Base-by-base conservation (phyloP, 2,113 vertebrate species). In the Leucopternis melanops region DNA sequence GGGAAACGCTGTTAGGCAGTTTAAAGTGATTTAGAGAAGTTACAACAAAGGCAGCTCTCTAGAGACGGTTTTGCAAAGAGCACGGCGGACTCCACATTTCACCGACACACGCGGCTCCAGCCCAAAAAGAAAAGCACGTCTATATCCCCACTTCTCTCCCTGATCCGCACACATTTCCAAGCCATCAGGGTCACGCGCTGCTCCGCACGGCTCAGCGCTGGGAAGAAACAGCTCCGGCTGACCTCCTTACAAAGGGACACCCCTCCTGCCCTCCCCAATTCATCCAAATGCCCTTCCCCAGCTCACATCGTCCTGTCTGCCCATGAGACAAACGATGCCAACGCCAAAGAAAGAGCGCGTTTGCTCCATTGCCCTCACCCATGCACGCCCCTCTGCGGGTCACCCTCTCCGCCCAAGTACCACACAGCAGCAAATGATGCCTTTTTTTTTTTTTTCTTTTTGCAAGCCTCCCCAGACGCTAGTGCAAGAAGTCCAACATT, bases 21-120 rank as follows among this genome's bases (percentile, higher is more conserved):
- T 57, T 9, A 10, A 67, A 92, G 34, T 14, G 36, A 32, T 86
- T 63, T 62, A 63, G 29, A 63, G 71, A 69, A 82, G 36, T 34
- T 52, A 69, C 32, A 78, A 62, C 59, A 82, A 82, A 92, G 42
- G 34, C 34, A 67, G 12, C 7, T 47, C 49, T 52, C 58, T 36
- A 36, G 44, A 79, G 66, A 61, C 0, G 0, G 38, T 58, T 71
- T 59, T 66, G 77, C 58, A 72, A 49, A 40, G 9, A 55, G 31
- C 31, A 21, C 4, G 0, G 38, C 6, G 1, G n/a, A 32, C 59
- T 54, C 61, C 19, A 18, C 16, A 0, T 34, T 73, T 45, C 1
- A 3, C 59, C 0, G 1, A 44, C 27, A 19, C 40, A 26, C 0
- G 0, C 5, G 0, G 8, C 32, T 81, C 52, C 36, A n/a, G 11